Evolutionary conservation across 92 coral and sea anemone genomes (phyloP).

Genomic region (Pocillopora grandis): DNA sequence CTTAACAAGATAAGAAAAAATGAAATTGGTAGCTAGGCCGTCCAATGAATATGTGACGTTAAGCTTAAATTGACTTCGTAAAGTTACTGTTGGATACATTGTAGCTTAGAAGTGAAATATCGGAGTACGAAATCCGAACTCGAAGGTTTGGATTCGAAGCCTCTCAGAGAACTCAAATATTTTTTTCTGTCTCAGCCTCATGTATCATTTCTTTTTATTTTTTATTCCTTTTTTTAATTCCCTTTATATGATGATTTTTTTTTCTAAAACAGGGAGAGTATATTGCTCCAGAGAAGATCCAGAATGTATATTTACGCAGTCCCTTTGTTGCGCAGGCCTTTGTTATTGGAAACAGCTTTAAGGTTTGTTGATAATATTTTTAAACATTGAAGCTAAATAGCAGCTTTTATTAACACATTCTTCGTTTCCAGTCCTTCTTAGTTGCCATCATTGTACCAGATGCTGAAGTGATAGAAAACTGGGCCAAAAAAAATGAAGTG

Average conservation of each 20-base stretch:
- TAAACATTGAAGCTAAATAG: not conserved
- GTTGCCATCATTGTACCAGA: constrained; percentile 87
- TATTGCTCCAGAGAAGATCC: constrained; percentile 86
- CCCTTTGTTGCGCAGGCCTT: constrained; percentile 86
- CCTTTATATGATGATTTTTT: not conserved
- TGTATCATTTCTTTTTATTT: too few species aligned
- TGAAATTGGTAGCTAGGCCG: too few species aligned
- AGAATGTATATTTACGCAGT: constrained; percentile 78
- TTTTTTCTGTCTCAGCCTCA: too few species aligned
- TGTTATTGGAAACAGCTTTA: constrained; percentile 80
- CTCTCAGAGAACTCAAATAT: too few species aligned
- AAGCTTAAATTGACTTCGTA: too few species aligned
- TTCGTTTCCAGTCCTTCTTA: constrained; percentile 60
- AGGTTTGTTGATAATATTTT: constrained; percentile 49
- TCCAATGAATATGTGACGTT: too few species aligned
- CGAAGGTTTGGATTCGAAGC: too few species aligned
- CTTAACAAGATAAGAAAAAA: too few species aligned
- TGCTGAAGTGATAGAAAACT: constrained; percentile 65
- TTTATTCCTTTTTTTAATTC: not conserved
- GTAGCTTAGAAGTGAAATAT: too few species aligned
- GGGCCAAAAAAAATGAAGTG: constrained; percentile 67
- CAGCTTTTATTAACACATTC: not conserved
- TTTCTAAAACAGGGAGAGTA: constrained; percentile 73
- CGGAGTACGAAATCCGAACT: too few species aligned
- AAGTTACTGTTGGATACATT: accelerated